Evolutionary conservation across 1,140 invertebrate species (phyloP).

Genomic region (Drosophila virilis): DNA sequence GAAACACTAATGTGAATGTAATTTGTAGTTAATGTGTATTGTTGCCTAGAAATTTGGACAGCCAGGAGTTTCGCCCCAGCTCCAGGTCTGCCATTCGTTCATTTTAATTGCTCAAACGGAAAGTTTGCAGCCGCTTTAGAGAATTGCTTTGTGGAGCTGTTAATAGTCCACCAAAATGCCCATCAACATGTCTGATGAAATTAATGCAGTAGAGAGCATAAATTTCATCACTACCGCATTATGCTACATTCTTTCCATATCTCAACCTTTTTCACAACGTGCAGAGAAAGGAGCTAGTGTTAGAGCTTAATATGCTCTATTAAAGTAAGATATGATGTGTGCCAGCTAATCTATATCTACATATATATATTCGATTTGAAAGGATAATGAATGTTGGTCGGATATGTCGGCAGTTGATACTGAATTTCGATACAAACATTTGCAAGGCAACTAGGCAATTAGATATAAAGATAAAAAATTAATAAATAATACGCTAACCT

Average conservation of each 20-base stretch:
- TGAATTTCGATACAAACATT: too few species aligned
- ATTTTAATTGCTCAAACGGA: conserved; percentile 72
- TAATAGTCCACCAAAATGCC: conserved; percentile 18
- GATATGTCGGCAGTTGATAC: too few species aligned
- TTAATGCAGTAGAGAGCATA: conserved; percentile 38
- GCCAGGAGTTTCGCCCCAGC: not conserved
- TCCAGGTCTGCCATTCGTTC: conserved; percentile 11
- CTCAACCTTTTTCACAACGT: too few species aligned
- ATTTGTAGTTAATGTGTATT: conserved; percentile 77
- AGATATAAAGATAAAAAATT: too few species aligned
- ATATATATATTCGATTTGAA: too few species aligned
- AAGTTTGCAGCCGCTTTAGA: conserved; percentile 32
- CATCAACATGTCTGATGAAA: conserved; percentile 35
- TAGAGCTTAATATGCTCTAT: not conserved
- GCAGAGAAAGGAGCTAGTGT: too few species aligned
- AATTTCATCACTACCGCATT: conserved; percentile 21
- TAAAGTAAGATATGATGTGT: not conserved
- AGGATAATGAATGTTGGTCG: too few species aligned
- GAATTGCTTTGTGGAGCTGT: not conserved
- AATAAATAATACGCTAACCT: too few species aligned
- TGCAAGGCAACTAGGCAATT: too few species aligned
- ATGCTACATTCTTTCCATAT: not conserved
- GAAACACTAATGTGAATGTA: conserved; percentile 82
- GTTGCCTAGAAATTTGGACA: conserved; percentile 48
- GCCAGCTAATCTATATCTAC: too few species aligned